Evolutionary conservation across 2,888 invertebrate species (phyloP).

Genomic region (Agonopterix heracliana): DNA sequence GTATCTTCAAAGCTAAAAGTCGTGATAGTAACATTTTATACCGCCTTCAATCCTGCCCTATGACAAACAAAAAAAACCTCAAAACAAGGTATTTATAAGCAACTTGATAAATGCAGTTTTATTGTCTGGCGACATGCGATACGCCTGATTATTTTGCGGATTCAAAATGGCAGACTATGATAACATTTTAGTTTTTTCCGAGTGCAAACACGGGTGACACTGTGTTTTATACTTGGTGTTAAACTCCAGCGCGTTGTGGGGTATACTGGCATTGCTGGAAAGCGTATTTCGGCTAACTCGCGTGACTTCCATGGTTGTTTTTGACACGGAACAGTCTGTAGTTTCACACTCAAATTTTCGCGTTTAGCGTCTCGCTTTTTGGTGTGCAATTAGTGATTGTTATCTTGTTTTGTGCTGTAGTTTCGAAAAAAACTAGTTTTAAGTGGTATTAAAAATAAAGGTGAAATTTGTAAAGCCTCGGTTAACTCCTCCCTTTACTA

Average conservation of each 20-base stretch:
- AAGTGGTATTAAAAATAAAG: conserved; percentile 3
- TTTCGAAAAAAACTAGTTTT: conserved; percentile 15
- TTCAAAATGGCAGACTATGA: conserved; percentile 39
- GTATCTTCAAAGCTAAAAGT: too few relatives aligned
- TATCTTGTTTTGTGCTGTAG: conserved; percentile 48
- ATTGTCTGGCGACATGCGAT: conserved; percentile 60
- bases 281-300: conserved; percentile 26
- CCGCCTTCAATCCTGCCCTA: too few relatives aligned
- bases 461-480: neutral
- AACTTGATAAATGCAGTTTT: conserved; percentile 54
- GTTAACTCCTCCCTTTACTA: too few relatives aligned
- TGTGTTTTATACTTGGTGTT: conserved; percentile 7
- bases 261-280: conserved; percentile 23
- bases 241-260: too few relatives aligned
- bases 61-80: conserved; percentile 12
- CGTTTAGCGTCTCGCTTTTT: conserved; percentile 55
- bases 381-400: conserved; percentile 64
- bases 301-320: conserved; percentile 49
- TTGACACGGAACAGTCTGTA: conserved; percentile 60
- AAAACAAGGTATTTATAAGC: conserved; percentile 18
- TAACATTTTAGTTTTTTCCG: conserved; percentile 29
- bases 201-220: conserved; percentile 15
- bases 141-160: conserved; percentile 46
- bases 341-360: conserved; percentile 68
- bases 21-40: too few relatives aligned